Percentiles rank a stretch among this genome's conserved stretches.
phyloP scores from a whole-genome alignment of 2,888 invertebrate species.

The Drosophila pseudotalamancana region DNA sequence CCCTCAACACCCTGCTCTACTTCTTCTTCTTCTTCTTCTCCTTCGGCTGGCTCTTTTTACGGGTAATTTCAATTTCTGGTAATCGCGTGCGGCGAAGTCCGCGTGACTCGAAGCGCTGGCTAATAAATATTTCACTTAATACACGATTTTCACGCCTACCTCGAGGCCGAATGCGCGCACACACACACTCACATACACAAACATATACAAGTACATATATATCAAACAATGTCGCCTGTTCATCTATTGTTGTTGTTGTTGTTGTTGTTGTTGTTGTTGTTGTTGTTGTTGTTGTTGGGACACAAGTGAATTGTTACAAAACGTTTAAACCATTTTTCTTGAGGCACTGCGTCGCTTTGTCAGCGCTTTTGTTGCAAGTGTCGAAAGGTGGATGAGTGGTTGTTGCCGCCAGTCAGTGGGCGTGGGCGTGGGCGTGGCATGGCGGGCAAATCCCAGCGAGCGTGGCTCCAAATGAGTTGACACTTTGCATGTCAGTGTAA shows the following conservation, averaged over 20 bases:
- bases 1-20: background rate
- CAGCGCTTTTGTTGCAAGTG: constrained; percentile 61
- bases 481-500: constrained; percentile 80
- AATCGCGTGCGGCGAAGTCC: constrained; percentile 65
- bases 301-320: constrained; percentile 75
- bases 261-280: constrained; percentile 1
- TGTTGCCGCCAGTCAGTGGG: background rate
- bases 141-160: constrained; percentile 76
- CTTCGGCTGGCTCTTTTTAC: background rate
- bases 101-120: constrained; percentile 70
- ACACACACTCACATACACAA: background rate
- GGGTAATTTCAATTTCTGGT: constrained; percentile 60
- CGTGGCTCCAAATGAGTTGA: constrained; percentile 73
- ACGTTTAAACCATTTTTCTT: constrained; percentile 71
- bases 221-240: constrained; percentile 30
- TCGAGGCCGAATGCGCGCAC: constrained; percentile 3
- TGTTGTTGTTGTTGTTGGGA: background rate
- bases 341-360: constrained; percentile 51
- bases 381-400: constrained; percentile 41
- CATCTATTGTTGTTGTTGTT: constrained; percentile 31
- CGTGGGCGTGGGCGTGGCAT: constrained; percentile 18
- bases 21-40: background rate
- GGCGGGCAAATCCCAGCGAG: constrained; percentile 24
- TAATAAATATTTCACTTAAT: constrained; percentile 80
- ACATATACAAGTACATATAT: background rate